Evolutionary conservation across 2,113 vertebrate genomes (phyloP), one percentile per base, ranked within the genome.

Genomic region (Turdus rufiventris): DNA sequence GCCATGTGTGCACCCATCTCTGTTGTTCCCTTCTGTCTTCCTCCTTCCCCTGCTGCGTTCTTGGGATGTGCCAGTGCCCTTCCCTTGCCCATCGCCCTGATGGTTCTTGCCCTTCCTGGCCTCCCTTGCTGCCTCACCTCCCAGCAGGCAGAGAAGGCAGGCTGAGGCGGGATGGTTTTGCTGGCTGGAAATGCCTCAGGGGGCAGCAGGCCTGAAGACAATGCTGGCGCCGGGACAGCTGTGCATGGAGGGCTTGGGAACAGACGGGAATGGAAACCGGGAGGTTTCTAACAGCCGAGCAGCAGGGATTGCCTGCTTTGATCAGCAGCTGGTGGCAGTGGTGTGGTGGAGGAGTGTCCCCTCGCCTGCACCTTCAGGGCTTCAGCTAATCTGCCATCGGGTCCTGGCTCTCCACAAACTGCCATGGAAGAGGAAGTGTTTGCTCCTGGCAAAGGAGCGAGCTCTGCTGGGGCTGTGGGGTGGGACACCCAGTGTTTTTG

Each of bases 151-250:
- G 65, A 31, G 48, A 68, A 33, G 66, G 63, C 66, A 18, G 71
- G 62, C 80, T 78, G 51, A 58, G 88, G 58, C 36, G 1, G 50
- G 75, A 11, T 80, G 93, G 47, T 14, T 93, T 71, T 67, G 62
- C 77, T 89, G 91, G 40, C 87, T 96, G 84, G 84, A 51, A 89
- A 14, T 0, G 56, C 89, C 89, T 63, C 1, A 1, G 4, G 66
- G 71, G 76, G 57, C 53, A 19, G 54, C 58, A 63, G 54, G 84
- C 80, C 88, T 15, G 1, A 75, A 94, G 93, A 94, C 96, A 96
- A 93, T 96, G 92, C 96, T 96, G 96, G 96, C 93, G 91, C 45
- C 0, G 4, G 62, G 88, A 96, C 95, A 96, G 81, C 88, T 75
- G 87, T 43, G 88, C 74, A 57, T 82, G 88, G 66, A 89, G 67